A percentile compares a stretch with the other conserved stretches of the same genome.
These are phyloP conservation scores for Harpalus rufipes DNA, from an alignment of 2,888 invertebrate genomes.

Conservation along the genomic window DNA sequence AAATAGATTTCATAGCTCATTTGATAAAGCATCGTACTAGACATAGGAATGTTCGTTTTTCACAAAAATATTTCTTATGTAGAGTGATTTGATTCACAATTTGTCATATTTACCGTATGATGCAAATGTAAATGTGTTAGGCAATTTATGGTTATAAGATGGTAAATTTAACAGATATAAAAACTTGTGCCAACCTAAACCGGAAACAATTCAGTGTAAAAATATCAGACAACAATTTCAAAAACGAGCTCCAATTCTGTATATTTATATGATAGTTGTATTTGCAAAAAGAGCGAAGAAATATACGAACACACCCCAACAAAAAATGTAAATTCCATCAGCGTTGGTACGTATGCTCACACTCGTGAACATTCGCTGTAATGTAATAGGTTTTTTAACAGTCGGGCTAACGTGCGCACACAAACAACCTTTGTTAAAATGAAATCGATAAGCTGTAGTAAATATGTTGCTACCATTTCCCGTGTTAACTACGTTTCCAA, in stretches of 20 bases:
- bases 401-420: conserved; percentile 36
- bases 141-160: not conserved
- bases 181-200: not conserved
- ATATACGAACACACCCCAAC: conserved; percentile 29
- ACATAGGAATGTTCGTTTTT: too few species aligned
- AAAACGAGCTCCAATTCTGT: not conserved
- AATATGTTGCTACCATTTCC: conserved; percentile 28
- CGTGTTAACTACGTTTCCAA: conserved; percentile 36
- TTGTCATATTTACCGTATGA: too few species aligned
- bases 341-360: conserved; percentile 38
- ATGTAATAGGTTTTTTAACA: conserved; percentile 60
- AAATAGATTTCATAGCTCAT: too few species aligned
- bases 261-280: conserved; percentile 3
- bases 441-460: conserved; percentile 56
- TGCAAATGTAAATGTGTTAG: not conserved
- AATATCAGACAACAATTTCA: conserved; percentile 6
- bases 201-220: not conserved
- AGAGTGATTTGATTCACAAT: too few species aligned
- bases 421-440: conserved; percentile 59
- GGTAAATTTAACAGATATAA: not conserved
- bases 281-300: conserved; percentile 19
- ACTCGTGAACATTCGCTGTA: conserved; percentile 55
- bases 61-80: too few species aligned
- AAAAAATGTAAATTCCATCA: conserved; percentile 49
- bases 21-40: too few species aligned